Conservation (phyloP, 2,888 invertebrate genomes). For the Mesoligia furuncula region DNA sequence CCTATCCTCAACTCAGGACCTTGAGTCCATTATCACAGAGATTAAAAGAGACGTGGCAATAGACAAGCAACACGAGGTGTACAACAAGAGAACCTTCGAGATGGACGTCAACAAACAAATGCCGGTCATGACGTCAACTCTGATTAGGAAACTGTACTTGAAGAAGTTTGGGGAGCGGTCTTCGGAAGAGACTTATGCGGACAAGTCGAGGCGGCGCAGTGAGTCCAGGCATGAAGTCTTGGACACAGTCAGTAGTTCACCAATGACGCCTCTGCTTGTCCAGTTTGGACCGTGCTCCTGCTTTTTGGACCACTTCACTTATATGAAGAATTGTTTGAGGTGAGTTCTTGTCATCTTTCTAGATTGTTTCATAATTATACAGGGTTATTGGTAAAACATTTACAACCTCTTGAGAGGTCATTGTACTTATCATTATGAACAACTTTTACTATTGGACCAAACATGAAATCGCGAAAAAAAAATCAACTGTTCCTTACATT, state of each 20-base stretch:
- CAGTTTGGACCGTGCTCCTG: conserved; percentile 74
- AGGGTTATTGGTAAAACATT: no score
- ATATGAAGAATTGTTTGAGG: conserved; percentile 77
- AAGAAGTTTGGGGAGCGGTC: conserved; percentile 67
- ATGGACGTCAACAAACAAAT: conserved; percentile 78
- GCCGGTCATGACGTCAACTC: conserved; percentile 76
- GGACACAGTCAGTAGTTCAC: conserved; percentile 49
- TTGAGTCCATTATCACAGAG: conserved; percentile 81
- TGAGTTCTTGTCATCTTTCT: conserved; percentile 50
- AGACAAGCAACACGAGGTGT: conserved; percentile 72
- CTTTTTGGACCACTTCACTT: conserved; percentile 74
- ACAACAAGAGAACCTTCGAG: conserved; percentile 71
- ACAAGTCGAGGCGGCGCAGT: conserved; percentile 25
- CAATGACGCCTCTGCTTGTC: conserved; percentile 66
- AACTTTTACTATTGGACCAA: no score
- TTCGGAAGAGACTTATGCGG: conserved; percentile 15
- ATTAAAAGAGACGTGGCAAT: conserved; percentile 82
- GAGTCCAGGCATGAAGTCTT: conserved; percentile 64
- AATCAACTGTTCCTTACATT: no score
- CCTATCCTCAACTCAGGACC: conserved; percentile 72
- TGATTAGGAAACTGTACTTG: conserved; percentile 79
- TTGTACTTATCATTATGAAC: no score
- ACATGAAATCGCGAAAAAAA: no score
- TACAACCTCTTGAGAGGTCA: no score
- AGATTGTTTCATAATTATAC: background rate